phyloP scores from a whole-genome alignment of 2,113 vertebrate genomes.

The Zingel zingel region DNA sequence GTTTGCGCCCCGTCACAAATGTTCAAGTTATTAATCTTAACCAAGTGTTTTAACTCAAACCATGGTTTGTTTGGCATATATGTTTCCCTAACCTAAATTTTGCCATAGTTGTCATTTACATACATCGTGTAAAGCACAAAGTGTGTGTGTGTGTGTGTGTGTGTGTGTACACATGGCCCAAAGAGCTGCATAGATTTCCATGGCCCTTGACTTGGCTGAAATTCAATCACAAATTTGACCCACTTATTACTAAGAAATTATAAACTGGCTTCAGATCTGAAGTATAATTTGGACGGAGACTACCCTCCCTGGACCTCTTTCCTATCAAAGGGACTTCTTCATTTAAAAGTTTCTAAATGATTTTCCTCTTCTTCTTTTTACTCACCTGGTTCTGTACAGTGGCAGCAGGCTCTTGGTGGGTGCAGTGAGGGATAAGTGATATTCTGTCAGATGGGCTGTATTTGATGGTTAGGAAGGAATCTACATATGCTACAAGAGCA shows the following conservation, averaged over 20 bases:
- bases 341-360: slow-evolving; percentile 61
- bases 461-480: slow-evolving; percentile 39
- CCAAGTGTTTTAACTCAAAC: neutral
- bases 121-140: neutral
- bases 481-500: slow-evolving; percentile 18
- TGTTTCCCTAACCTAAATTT: neutral
- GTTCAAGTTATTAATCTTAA: neutral
- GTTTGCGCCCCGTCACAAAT: neutral
- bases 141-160: neutral
- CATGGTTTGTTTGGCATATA: neutral
- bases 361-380: slow-evolving; percentile 23
- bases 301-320: slow-evolving; percentile 44
- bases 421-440: neutral
- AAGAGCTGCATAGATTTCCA: slow-evolving; percentile 43
- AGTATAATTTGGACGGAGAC: slow-evolving; percentile 53
- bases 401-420: neutral
- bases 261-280: slow-evolving; percentile 70
- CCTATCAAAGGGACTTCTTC: slow-evolving; percentile 51
- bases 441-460: slow-evolving; percentile 5
- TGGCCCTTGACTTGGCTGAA: slow-evolving; percentile 54
- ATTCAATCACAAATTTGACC: slow-evolving; percentile 68
- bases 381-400: neutral
- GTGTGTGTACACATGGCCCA: slow-evolving; percentile 11
- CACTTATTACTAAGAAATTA: slow-evolving; percentile 73
- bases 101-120: too few relatives aligned